Percentiles rank a stretch among this genome's conserved stretches.
These are phyloP conservation scores for Papio anubis DNA, from an alignment of 2,113 vertebrate genomes.

Conservation along the genomic window DNA sequence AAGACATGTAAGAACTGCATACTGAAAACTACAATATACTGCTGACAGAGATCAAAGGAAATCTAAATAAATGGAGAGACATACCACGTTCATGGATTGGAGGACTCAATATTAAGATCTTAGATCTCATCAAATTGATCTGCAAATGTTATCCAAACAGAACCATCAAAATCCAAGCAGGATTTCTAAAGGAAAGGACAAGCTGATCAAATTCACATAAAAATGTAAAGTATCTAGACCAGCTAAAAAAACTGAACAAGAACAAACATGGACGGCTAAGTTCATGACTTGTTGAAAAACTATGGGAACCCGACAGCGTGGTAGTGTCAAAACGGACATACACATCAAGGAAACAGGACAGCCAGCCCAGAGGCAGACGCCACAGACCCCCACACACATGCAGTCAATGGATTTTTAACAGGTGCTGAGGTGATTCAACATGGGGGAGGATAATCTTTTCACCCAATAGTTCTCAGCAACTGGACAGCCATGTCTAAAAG, in stretches of 20 bases:
- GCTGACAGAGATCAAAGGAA: background rate
- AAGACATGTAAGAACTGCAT: accelerated
- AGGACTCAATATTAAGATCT: background rate
- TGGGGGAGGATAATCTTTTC: background rate
- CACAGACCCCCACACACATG: background rate
- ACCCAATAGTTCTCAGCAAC: background rate
- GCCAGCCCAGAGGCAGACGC: background rate
- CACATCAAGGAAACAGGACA: no score
- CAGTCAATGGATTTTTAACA: background rate
- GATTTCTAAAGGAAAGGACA: background rate
- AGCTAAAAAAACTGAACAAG: no score
- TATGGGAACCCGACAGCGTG: accelerated
- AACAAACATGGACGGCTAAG: background rate
- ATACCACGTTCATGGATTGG: background rate
- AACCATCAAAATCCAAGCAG: background rate
- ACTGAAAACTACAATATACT: accelerated
- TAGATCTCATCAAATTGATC: no score
- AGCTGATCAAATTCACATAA: background rate
- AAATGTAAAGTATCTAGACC: background rate
- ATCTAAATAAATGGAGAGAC: background rate
- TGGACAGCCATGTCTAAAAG: background rate
- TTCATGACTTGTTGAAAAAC: background rate
- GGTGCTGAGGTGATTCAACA: background rate
- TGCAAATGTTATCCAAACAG: background rate
- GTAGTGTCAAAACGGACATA: accelerated